Evolutionary conservation across 2,888 invertebrate species (phyloP), one percentile per base, ranked within the genome.

Genomic region (Endotricha flammealis): DNA sequence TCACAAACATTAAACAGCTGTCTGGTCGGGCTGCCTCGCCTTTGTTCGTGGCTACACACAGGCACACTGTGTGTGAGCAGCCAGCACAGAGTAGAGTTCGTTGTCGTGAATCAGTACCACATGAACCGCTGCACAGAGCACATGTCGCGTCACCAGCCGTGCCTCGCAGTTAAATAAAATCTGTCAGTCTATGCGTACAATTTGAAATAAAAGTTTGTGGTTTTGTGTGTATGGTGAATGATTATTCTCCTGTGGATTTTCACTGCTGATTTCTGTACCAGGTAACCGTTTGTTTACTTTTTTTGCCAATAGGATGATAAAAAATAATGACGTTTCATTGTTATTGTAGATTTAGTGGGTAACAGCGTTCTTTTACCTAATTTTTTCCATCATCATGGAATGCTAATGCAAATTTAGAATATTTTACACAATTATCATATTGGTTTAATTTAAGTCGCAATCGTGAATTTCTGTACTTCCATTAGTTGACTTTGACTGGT

Each of bases 1-100:
- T 71, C 73, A 76, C 71, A 81, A 81, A 82, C 77, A 82, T 69
- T 66, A 71, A 83, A 85, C 83, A 85, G 83, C 83, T 85, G 83
- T 78, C 60, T 53, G 47, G 52, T 78, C 74, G 74, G 67, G 52
- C 45, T 41, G 29, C 42, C 42, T 67, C 71, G 79, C 48, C 74
- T 78, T 75, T 77, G 77, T 77, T 75, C 79, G 73, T 44, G 53
- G 42, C 46, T 39, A 41, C 48, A 45, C 47, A 50, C 48, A 52
- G 54, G 50, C 55, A 57, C 51, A 61, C 43, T 43, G 45, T 48
- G 49, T 53, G 54, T 48, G 54, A 53, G 45, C 40, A 47, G 53
- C 46, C 46, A 46, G 53, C 46, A 45, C 57, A 48, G 53, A 34
- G 30, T 46, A 44, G 66, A 65, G 70, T 72, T 70, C 69, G 74